phyloP scores from a whole-genome alignment of 2,113 vertebrate genomes.

The Etia nguti region DNA sequence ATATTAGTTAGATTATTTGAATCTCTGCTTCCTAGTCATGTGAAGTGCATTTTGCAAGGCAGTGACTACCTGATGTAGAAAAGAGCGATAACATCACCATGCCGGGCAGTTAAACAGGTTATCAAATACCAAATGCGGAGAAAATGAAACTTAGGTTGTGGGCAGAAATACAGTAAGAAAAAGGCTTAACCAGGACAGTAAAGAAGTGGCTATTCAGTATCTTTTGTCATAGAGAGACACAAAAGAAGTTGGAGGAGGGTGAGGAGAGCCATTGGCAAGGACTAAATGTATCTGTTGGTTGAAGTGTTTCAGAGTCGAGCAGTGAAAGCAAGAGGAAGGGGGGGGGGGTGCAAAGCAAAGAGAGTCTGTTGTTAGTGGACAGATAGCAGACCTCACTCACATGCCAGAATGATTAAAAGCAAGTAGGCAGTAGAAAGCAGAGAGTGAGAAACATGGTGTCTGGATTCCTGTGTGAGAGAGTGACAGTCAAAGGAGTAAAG shows the following conservation, averaged over 20 bases:
- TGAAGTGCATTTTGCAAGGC: not conserved
- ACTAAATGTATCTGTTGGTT: not conserved
- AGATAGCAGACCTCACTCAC: constrained; percentile 16
- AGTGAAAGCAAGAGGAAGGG: not conserved
- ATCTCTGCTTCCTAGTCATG: not conserved
- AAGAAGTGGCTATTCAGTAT: not conserved
- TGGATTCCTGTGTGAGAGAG: not conserved
- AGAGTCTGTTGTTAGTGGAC: constrained; percentile 7
- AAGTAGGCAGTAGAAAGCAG: not conserved
- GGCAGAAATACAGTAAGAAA: not conserved
- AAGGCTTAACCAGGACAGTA: not conserved
- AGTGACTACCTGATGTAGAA: not conserved
- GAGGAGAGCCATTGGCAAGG: not conserved
- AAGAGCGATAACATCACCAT: not conserved
- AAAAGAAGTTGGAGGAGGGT: not conserved
- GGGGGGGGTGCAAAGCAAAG: not conserved
- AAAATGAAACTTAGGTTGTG: not conserved
- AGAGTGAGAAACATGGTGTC: not conserved
- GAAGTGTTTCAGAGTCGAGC: not conserved
- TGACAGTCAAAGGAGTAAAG: not conserved
- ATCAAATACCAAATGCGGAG: not conserved
- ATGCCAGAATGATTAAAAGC: constrained; percentile 3
- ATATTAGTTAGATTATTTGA: not conserved
- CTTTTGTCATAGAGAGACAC: not conserved
- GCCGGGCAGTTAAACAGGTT: not conserved